These are phyloP conservation scores for Drosophila ficusphila DNA, from an alignment of 1,140 invertebrate genomes.

Conservation along the genomic window DNA sequence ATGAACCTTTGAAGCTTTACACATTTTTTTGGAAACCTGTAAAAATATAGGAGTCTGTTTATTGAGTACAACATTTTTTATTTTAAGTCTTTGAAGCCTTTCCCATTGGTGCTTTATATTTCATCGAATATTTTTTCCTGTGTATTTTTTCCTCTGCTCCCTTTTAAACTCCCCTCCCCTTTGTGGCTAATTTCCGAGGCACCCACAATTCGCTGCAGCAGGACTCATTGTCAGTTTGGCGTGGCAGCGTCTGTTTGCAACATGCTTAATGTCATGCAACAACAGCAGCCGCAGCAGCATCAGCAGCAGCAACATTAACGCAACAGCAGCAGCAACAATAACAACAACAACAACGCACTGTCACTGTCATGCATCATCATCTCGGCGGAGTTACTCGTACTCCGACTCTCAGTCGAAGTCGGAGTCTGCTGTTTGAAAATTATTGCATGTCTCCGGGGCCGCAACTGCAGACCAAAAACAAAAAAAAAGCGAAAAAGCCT, in stretches of 20 bases:
- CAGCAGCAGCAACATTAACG: slow-evolving; percentile 29
- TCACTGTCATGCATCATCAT: slow-evolving; percentile 81
- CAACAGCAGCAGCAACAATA: slow-evolving; percentile 41
- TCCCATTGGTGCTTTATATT: no score
- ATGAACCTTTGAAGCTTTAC: no score
- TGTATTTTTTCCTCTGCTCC: neutral
- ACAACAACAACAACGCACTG: slow-evolving; percentile 72
- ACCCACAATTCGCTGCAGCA: slow-evolving; percentile 79
- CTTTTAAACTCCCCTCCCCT: neutral
- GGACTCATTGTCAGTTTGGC: slow-evolving; percentile 48
- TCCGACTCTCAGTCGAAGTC: no score
- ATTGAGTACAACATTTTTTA: no score
- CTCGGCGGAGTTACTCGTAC: slow-evolving; percentile 44
- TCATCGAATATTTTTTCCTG: neutral
- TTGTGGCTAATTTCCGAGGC: slow-evolving; percentile 78
- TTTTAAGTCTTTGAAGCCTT: no score
- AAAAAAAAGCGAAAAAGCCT: slow-evolving; percentile 5
- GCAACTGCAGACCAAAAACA: slow-evolving; percentile 21
- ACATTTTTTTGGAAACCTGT: no score
- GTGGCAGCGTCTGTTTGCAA: slow-evolving; percentile 75
- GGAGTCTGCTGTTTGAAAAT: slow-evolving; percentile 68
- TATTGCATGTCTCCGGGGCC: slow-evolving; percentile 70
- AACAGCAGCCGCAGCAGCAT: slow-evolving; percentile 37
- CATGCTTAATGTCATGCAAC: slow-evolving; percentile 77
- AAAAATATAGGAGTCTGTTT: no score